Base-by-base conservation (phyloP, 1,140 invertebrate genomes). In the Drosophila baimaii region DNA sequence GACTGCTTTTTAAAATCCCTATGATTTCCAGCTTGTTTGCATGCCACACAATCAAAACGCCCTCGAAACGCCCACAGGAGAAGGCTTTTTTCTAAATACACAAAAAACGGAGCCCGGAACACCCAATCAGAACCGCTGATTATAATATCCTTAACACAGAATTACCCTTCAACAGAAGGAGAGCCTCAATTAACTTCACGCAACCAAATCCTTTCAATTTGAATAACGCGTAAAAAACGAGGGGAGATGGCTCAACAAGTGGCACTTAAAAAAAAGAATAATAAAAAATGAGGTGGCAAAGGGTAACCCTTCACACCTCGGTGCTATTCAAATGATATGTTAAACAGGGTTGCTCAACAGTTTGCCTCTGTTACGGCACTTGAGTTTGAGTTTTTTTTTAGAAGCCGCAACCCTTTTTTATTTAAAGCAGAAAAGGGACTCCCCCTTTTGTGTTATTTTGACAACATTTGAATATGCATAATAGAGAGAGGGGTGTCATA, bases 291-390 rank as follows among this genome's bases (percentile, higher is more conserved):
- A 71, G 63, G 73, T 72, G 65, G 29, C 72, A 61, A 52, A 57
- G 74, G 63, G 57, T 46, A 82, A 54, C 79, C 80, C 59, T 69
- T 82, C 58, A 89, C 81, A 90, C 84, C 85, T 89, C 81, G 57
- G 5, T 47, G 85, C 85, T 81, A 89, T 89, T 89, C 81, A 89
- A 89, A 89, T 89, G 85, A 89, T 78, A 88, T 89, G 83, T 88
- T 89, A 89, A 88, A 89, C 52, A 81, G 68, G 54, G 72, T 57
- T 64, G 31, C 68, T 79, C 84, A 89, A 89, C 84, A 89, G 84
- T 78, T 89, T 71, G 63, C 61, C 37, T 54, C 35, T 79, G 66
- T 64, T 23, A 17, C 12, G 61, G 21, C 31, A 39, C 56, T 57
- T 41, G 21, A 39, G 37, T 56, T 74, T n/a, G n/a, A n/a, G n/a